Base-by-base conservation (phyloP, 2,888 invertebrate species). In the Xylota segnis region DNA sequence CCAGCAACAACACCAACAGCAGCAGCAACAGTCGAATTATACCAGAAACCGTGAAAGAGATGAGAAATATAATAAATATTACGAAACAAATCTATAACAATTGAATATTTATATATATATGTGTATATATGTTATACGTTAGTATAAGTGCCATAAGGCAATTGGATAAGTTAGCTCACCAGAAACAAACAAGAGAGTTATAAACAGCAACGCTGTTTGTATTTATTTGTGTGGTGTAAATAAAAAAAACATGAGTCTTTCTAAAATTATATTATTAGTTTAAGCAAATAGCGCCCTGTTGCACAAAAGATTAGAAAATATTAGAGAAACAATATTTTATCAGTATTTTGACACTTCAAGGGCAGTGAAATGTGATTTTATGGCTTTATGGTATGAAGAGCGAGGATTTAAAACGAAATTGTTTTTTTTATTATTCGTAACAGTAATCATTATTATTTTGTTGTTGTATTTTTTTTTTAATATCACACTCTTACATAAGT, bases 31-130 rank as follows among this genome's bases (percentile, higher is more conserved):
- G 50, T 59, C 88, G 68, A 86, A 76, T 84, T 88, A 87, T 87
- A 89, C 90, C 89, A 59, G 76, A 63, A 66, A 59, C 43, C 82
- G 82, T 72, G 91, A 91, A 83, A 90, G 90, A 87, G 88, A 88
- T 81, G 90, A 90, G 79, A 90, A 89, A 83, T 91, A 90, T 83
- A 91, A 90, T 88, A 91, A 90, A 88, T 91, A 89, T 78, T 92
- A 90, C 86, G 91, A 91, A 89, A 91, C 91, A 88, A 91, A 91
- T 90, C 90, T 91, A 89, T 91, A 91, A 89, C 89, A 86, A 84
- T 75, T 54, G 43, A 59, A 52, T 27, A 27, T 65, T 66, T 71
- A 27, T 40, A 23, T 65, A 34, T 43, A 45, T 47, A 29, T 18
- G 18, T 47, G n/a, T 47, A 18, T n/a, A n/a, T n/a, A n/a, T n/a